These are phyloP conservation scores for Zaprionus bogoriensis DNA, from an alignment of 2,888 invertebrate species.

Conservation along the genomic window DNA sequence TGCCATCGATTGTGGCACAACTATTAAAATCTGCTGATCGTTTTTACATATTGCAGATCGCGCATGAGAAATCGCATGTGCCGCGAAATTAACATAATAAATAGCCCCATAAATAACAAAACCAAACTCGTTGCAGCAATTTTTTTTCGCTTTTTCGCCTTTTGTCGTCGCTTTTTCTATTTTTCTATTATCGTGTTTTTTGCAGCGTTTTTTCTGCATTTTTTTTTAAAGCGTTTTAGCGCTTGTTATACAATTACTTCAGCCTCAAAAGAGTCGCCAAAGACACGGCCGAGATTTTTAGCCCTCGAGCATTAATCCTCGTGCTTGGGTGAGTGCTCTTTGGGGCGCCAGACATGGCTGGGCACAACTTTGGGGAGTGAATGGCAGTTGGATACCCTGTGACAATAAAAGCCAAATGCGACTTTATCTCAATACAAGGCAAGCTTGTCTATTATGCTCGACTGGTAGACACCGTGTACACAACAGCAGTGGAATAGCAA, in stretches of 20 bases:
- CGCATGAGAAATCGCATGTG: constrained; percentile 2
- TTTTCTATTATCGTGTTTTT: not conserved
- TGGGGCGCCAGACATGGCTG: too few species aligned
- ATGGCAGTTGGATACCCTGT: not conserved
- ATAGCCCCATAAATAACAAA: constrained; percentile 50
- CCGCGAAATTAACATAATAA: constrained; percentile 46
- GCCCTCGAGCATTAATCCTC: not conserved
- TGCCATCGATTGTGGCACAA: not conserved
- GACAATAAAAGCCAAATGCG: too few species aligned
- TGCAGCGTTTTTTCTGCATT: constrained; percentile 5
- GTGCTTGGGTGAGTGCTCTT: not conserved
- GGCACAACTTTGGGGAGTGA: too few species aligned
- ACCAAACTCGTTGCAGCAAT: constrained; percentile 32
- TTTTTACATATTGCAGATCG: constrained; percentile 4
- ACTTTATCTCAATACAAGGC: too few species aligned
- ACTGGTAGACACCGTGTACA: too few species aligned
- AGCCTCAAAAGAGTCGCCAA: constrained; percentile 23
- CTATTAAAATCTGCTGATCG: constrained; percentile 5
- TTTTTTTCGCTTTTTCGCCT: not conserved
- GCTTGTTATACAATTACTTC: constrained; percentile 43
- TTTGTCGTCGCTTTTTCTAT: constrained; percentile 1
- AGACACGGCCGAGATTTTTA: constrained; percentile 13
- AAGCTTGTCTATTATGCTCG: too few species aligned
- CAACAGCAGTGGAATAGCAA: too few species aligned
- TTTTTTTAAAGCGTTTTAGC: constrained; percentile 18